Evolutionary conservation across 2,113 vertebrate species (phyloP).

Genomic region (Otis tarda): DNA sequence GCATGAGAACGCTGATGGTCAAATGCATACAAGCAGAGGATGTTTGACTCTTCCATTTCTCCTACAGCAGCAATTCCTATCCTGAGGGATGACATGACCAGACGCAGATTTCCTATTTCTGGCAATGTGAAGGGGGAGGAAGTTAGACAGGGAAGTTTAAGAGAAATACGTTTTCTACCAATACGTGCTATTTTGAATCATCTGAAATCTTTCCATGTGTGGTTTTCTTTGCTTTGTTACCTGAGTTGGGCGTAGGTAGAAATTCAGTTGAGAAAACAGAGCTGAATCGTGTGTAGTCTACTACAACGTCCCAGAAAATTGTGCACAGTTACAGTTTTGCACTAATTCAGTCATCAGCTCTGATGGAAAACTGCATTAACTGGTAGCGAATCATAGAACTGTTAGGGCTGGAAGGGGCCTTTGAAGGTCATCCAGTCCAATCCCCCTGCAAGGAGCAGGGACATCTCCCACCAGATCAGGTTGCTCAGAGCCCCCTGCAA

Average conservation of each 20-base stretch:
- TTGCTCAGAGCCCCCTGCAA: no score
- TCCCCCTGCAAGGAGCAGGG: no score
- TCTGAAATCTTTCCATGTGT: not conserved
- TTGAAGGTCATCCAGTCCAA: no score
- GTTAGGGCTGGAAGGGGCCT: no score
- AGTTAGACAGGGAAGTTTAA: not conserved
- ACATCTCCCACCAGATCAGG: no score
- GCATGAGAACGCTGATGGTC: slow-evolving; percentile 15
- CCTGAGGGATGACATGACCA: not conserved
- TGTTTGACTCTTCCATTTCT: not conserved
- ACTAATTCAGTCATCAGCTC: not conserved
- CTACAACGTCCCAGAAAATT: not conserved
- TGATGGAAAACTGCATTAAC: not conserved
- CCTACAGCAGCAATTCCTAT: slow-evolving; percentile 5
- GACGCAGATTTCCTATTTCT: slow-evolving; percentile 5
- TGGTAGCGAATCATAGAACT: no score
- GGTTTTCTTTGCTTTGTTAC: slow-evolving; percentile 37
- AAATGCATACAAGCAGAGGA: not conserved
- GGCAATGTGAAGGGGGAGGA: not conserved
- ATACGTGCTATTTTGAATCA: not conserved
- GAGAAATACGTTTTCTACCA: slow-evolving; percentile 41
- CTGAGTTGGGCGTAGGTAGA: not conserved
- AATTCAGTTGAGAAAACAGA: not conserved
- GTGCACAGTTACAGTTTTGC: not conserved
- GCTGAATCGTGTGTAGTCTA: not conserved